These are phyloP conservation scores for Eulithis testata DNA, from an alignment of 2,888 invertebrate species.

Conservation along the genomic window DNA sequence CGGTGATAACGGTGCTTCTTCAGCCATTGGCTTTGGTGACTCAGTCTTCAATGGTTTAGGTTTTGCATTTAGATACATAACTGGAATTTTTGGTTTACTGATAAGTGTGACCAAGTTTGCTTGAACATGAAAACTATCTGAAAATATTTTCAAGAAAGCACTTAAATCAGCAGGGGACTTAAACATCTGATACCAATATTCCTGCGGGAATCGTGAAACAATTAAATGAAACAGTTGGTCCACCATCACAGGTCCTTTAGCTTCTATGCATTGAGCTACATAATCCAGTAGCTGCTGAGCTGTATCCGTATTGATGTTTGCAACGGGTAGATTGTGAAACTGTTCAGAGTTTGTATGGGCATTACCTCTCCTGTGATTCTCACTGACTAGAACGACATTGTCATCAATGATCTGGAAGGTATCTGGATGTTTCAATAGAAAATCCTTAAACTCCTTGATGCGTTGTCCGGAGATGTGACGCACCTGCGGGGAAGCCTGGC, in stretches of 20 bases:
- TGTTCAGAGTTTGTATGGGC: constrained; percentile 87
- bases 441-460: constrained; percentile 96
- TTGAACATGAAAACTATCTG: constrained; percentile 97
- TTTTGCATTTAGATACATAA: constrained; percentile 82
- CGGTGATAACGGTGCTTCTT: constrained; percentile 69
- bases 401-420: constrained; percentile 94
- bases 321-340: constrained; percentile 89
- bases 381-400: constrained; percentile 91
- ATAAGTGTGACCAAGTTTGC: constrained; percentile 95
- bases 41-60: constrained; percentile 77
- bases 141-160: constrained; percentile 96
- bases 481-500: constrained; percentile 98
- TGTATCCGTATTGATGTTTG: constrained; percentile 92
- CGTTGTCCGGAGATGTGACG: constrained; percentile 97
- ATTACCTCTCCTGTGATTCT: constrained; percentile 87
- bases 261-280: constrained; percentile 92
- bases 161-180: constrained; percentile 95
- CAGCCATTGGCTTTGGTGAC: constrained; percentile 76
- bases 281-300: constrained; percentile 93
- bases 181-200: constrained; percentile 93
- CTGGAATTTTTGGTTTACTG: constrained; percentile 89
- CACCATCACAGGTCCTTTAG: constrained; percentile 92
- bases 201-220: constrained; percentile 90
- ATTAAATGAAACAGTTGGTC: constrained; percentile 94
- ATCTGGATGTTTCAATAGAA: constrained; percentile 92